Base-by-base conservation (phyloP, 2,113 vertebrate genomes). In the Pterophyllum scalare region DNA sequence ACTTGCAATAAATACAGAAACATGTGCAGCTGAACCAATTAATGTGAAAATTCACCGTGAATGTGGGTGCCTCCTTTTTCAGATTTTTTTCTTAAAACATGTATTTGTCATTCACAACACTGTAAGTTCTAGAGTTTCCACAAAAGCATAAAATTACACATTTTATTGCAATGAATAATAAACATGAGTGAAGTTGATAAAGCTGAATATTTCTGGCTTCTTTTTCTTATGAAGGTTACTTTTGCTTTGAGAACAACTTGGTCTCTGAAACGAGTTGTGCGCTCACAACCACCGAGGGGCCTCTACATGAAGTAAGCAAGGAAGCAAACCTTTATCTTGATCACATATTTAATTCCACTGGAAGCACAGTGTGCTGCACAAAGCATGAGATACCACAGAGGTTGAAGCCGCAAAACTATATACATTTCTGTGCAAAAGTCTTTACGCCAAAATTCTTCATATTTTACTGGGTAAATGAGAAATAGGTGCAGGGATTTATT, bases 1-100 rank as follows among this genome's bases (percentile, higher is more conserved):
- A 6, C 72, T 77, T 15, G 24, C 24, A 62, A 70, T 31, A 72
- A 58, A 70, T 40, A 75, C 4, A 77, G 9, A 80, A 80, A 62
- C 75, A 9, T 75, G 56, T 83, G n/a, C 12, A 22, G 38, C 46
- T 46, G 40, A 80, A 60, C 14, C 28, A 85, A n/a, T 78, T 78
- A 58, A 81, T 43, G 38, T 38, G n/a, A 75, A 65, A 65, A 70
- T 70, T 28, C 33, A 59, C 56, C 60, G 59, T 75, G 65, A 72
- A 84, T 58, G 6, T 77, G 49, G 15, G 6, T 14, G 24, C 11
- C 31, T 81, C 4, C 15, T 20, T 76, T 59, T 65, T 60, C 2
- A 67, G 6, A 33, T 8, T 9, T 38, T 38, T 38, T 56, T 52
- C 12, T 56, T 31, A 62, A 77, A 38, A 19, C 14, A 46, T 67